These are phyloP conservation scores for Pristionchus fissidentatus DNA, from an alignment of 2,888 invertebrate species.

Conservation along the genomic window DNA sequence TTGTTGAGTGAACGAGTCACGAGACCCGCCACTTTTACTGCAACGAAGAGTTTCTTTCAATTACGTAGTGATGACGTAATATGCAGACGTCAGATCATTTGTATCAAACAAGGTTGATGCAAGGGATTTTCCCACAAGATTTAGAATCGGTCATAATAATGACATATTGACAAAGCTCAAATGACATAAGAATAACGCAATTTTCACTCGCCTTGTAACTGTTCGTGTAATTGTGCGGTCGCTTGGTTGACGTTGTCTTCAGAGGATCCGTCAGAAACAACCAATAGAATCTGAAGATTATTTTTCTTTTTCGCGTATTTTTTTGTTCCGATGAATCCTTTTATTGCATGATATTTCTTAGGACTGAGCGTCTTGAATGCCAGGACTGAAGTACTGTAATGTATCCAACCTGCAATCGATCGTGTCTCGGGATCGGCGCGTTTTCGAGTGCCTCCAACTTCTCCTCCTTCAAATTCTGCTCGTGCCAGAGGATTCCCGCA, in stretches of 20 bases:
- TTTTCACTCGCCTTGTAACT: slow-evolving; percentile 66
- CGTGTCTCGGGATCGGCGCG: slow-evolving; percentile 71
- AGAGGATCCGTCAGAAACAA: slow-evolving; percentile 70
- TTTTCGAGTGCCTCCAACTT: slow-evolving; percentile 59
- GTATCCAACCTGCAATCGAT: slow-evolving; percentile 63
- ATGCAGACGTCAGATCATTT: background rate
- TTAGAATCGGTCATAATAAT: no score
- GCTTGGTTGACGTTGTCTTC: slow-evolving; percentile 70
- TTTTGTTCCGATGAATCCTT: background rate
- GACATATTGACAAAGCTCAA: no score
- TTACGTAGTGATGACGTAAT: background rate
- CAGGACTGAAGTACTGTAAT: background rate
- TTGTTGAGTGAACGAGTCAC: slow-evolving; percentile 62
- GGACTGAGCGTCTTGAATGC: background rate
- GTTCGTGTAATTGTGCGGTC: slow-evolving; percentile 68
- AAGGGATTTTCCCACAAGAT: no score
- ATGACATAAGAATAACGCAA: no score
- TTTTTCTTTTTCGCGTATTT: background rate
- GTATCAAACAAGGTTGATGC: background rate
- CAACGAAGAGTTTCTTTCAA: background rate
- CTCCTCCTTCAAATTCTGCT: slow-evolving; percentile 69
- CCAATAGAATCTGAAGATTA: slow-evolving; percentile 63
- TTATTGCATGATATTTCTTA: background rate
- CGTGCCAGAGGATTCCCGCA: slow-evolving; percentile 71
- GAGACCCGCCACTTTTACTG: slow-evolving; percentile 58